These are phyloP conservation scores for Recurvirostra avosetta DNA, from an alignment of 2,113 vertebrate genomes.

Conservation along the genomic window DNA sequence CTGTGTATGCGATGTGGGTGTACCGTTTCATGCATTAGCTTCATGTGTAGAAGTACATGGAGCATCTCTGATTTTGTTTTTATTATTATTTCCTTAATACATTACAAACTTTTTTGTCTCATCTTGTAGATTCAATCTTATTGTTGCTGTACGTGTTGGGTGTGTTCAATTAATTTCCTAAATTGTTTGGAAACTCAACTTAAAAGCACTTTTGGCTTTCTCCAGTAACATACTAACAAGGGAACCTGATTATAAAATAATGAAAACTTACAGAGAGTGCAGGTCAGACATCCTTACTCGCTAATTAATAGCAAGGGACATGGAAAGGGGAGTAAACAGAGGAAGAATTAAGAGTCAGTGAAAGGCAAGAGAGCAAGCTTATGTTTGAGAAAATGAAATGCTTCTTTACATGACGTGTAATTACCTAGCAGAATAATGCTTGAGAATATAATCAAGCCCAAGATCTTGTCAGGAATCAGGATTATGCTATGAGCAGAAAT, in stretches of 20 bases:
- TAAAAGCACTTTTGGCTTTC: background rate
- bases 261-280: background rate
- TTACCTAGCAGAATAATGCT: background rate
- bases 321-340: background rate
- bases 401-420: background rate
- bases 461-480: background rate
- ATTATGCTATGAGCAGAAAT: background rate
- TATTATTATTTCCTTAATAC: background rate
- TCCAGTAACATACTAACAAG: background rate
- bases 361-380: background rate
- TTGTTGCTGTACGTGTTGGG: background rate
- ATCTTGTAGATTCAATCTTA: too few species aligned
- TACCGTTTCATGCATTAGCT: accelerated
- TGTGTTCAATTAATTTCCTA: background rate
- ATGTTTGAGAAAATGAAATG: background rate
- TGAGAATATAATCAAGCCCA: background rate
- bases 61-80: accelerated
- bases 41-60: accelerated
- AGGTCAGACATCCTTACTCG: background rate
- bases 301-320: background rate
- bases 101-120: background rate
- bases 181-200: background rate
- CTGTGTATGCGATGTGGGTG: accelerated
- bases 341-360: background rate
- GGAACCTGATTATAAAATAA: background rate